Evolutionary conservation across 2,113 vertebrate genomes (phyloP), one percentile per base, ranked within the genome.

Genomic region (Ammodytes dubius): DNA sequence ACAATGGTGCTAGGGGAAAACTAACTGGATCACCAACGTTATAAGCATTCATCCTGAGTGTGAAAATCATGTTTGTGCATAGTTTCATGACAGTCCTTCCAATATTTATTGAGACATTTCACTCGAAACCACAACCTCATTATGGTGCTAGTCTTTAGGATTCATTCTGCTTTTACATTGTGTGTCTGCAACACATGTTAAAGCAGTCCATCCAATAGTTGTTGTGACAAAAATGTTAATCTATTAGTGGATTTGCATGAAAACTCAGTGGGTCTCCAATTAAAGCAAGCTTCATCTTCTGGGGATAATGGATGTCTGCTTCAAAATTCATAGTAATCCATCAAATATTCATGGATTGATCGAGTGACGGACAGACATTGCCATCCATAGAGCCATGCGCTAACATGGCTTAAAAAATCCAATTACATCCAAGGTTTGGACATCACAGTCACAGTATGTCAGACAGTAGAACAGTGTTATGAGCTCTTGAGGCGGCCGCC

Each of bases 311-410:
- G 2, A 49, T 14, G 13, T 50, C 35, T 42, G 37, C n/a, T 3
- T 2, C 7, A 46, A 45, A 81, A 42, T 19, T 17, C 50, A 19
- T 13, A 60, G 35, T 17, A 37, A 39, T 65, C 43, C 52, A 45
- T 64, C 50, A 52, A n/a, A 43, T 43, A 5, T 6, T 43, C 2
- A 1, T 1, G 8, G 37, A 42, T 17, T 60, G 56, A 78, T 46
- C 0, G 5, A 54, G 17, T 6, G 1, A 45, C 6, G 6, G 52
- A 17, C 0, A 0, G 14, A 10, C 47, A 11, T 8, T 15, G 27
- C 42, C 15, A 39, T 47, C 60, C 61, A 12, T 2, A 6, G 4
- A 40, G 65, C 42, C n/a, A 1, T 0, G 46, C 13, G 9, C 39
- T 3, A 46, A 27, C 45, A 10, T 35, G 39, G 59, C 50, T 37